These are phyloP conservation scores for Ceryle rudis DNA, from an alignment of 2,797 vertebrate genomes.

Conservation along the genomic window DNA sequence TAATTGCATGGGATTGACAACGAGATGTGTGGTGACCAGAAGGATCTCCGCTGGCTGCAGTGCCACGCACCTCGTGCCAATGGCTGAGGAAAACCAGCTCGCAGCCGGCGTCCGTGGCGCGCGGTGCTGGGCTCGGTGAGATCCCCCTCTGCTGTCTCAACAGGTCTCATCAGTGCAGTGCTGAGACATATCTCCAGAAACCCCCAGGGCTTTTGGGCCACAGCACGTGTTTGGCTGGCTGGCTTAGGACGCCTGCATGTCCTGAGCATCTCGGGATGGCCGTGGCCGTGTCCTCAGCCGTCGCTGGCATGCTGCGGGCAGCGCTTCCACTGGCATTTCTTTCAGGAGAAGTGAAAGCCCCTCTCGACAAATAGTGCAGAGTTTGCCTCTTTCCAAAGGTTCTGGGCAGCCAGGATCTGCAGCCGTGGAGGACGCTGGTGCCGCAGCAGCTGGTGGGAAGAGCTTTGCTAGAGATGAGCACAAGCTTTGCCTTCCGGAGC, in stretches of 20 bases:
- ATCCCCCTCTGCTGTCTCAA: background rate
- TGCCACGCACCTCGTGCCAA: background rate
- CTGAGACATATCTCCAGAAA: background rate
- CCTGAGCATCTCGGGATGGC: accelerated
- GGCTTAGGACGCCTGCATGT: background rate
- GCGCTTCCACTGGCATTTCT: background rate
- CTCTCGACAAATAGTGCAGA: background rate
- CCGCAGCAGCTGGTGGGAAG: background rate
- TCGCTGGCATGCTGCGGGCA: accelerated
- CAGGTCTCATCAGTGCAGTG: accelerated
- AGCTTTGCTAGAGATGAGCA: background rate
- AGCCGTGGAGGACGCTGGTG: accelerated
- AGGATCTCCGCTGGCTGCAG: background rate
- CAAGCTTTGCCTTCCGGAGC: background rate
- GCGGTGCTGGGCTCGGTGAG: background rate
- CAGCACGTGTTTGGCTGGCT: background rate
- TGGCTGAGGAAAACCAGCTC: background rate
- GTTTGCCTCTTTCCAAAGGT: background rate
- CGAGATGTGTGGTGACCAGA: background rate
- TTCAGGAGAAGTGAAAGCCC: background rate
- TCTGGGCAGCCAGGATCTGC: background rate
- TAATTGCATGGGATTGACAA: background rate
- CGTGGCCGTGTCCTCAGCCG: background rate
- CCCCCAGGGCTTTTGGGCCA: accelerated
- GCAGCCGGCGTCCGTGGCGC: accelerated